Percentiles rank a stretch among this genome's conserved stretches.
These are phyloP conservation scores for Marisa cornuarietis DNA, from an alignment of 1,140 invertebrate genomes.

Conservation along the genomic window DNA sequence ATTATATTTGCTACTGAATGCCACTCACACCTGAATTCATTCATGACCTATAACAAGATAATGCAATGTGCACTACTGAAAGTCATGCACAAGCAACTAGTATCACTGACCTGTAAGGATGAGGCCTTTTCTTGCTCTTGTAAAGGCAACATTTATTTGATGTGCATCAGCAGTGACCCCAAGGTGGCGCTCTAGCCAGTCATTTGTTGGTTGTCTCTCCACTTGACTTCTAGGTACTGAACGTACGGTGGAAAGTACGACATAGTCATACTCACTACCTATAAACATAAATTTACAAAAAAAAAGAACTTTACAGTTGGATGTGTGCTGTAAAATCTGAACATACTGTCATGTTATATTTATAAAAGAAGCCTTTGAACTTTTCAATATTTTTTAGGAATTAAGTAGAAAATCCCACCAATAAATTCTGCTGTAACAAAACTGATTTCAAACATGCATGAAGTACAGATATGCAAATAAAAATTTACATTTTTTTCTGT, in stretches of 20 bases:
- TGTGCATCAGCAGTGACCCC: conserved; percentile 47
- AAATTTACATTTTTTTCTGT: background rate
- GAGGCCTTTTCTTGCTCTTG: conserved; percentile 51
- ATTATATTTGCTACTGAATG: too few species aligned
- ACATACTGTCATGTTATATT: too few species aligned
- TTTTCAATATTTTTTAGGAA: background rate
- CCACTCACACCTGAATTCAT: background rate
- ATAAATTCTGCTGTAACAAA: background rate
- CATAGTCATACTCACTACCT: conserved; percentile 56
- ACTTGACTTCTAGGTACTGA: conserved; percentile 39
- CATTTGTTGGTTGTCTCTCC: conserved; percentile 36
- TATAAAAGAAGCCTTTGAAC: background rate
- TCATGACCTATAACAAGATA: background rate
- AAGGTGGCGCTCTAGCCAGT: conserved; percentile 47
- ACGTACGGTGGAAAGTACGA: conserved; percentile 51
- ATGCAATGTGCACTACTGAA: background rate
- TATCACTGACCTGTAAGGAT: conserved; percentile 51
- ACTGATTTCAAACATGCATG: conserved; percentile 9
- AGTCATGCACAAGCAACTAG: background rate
- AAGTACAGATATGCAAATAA: background rate
- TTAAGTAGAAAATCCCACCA: too few species aligned
- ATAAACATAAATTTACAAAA: conserved; percentile 5
- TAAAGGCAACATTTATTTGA: conserved; percentile 53
- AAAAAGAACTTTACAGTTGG: too few species aligned
- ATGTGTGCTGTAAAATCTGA: too few species aligned